Evolutionary conservation across 2,888 invertebrate genomes (phyloP).

Genomic region (Plusia festucae): DNA sequence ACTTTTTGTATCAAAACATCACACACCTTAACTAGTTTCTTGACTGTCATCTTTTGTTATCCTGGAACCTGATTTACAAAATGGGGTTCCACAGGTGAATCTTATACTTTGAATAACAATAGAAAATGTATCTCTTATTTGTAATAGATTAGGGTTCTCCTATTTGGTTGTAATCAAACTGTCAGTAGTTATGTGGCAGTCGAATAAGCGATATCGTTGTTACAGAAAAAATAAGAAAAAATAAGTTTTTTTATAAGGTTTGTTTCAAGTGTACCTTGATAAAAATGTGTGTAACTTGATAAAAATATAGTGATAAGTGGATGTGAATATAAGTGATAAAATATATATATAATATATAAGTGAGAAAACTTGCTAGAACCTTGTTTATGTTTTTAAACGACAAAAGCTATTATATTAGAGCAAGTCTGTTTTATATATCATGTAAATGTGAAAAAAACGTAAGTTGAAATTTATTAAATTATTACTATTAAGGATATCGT

Average conservation of each 20-base stretch:
- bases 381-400: too few relatives aligned
- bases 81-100: slow-evolving; percentile 58
- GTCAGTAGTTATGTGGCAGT: slow-evolving; percentile 32
- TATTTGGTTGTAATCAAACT: neutral
- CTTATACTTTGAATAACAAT: slow-evolving; percentile 21
- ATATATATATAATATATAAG: too few relatives aligned
- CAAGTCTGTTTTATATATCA: too few relatives aligned
- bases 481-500: neutral
- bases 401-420: too few relatives aligned
- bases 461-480: neutral
- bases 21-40: slow-evolving; percentile 57
- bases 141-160: slow-evolving; percentile 1
- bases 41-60: slow-evolving; percentile 46
- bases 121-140: slow-evolving; percentile 18
- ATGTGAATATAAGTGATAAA: too few relatives aligned
- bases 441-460: too few relatives aligned
- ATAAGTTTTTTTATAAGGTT: neutral
- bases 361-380: too few relatives aligned
- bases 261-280: neutral
- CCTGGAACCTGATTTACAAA: slow-evolving; percentile 57
- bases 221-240: neutral
- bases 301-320: too few relatives aligned
- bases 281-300: too few relatives aligned
- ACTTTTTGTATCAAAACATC: slow-evolving; percentile 50
- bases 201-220: neutral